phyloP scores from a whole-genome alignment of 2,113 vertebrate genomes.

The Centrocercus urophasianus region DNA sequence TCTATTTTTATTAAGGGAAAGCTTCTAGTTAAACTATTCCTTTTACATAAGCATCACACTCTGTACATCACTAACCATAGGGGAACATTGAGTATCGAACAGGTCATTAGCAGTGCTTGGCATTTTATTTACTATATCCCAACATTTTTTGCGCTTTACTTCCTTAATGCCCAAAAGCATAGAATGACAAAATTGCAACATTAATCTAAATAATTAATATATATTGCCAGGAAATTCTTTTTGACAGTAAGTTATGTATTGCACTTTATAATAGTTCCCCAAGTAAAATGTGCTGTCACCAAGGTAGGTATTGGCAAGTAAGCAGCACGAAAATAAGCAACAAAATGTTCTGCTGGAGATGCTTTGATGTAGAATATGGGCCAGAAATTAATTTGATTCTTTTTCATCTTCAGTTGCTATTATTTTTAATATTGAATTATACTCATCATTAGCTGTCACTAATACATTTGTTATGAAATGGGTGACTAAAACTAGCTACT shows the following conservation, averaged over 20 bases:
- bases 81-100: not conserved
- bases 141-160: not conserved
- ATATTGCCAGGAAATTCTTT: not conserved
- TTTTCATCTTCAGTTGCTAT: not conserved
- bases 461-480: not conserved
- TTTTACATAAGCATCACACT: not conserved
- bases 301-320: not conserved
- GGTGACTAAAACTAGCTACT: not conserved
- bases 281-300: not conserved
- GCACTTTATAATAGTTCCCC: not conserved
- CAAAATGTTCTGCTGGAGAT: not conserved
- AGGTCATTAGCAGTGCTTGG: not conserved
- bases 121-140: not conserved
- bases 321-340: not conserved
- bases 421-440: not conserved
- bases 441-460: not conserved
- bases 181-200: not conserved
- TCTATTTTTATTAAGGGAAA: not conserved
- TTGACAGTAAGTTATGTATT: not conserved
- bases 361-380: not conserved
- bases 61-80: not conserved
- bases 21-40: not conserved
- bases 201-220: not conserved
- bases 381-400: not conserved
- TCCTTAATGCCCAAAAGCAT: not conserved